These are phyloP conservation scores for Heteropelma amictum DNA, from an alignment of 2,888 invertebrate genomes.

Conservation along the genomic window DNA sequence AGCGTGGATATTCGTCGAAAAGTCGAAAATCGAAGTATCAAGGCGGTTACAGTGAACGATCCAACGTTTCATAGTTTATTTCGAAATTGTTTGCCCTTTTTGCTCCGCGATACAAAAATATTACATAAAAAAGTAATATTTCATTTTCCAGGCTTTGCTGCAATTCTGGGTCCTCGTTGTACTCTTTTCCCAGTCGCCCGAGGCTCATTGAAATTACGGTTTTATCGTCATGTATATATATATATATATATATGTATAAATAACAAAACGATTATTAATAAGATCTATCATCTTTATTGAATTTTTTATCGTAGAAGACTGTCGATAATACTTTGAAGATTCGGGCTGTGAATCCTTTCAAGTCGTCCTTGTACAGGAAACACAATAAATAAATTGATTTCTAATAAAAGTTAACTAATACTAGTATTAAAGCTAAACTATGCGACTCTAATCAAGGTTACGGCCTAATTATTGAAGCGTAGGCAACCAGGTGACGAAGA, in stretches of 20 bases:
- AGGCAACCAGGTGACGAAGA: conserved; percentile 40
- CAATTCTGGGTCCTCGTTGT: conserved; percentile 76
- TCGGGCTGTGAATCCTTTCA: conserved; percentile 58
- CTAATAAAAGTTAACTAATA: conserved; percentile 47
- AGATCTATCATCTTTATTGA: conserved; percentile 32
- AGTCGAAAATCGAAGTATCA: too few relatives aligned
- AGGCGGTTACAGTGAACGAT: too few relatives aligned
- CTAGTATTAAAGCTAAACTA: background rate
- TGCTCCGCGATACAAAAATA: too few relatives aligned
- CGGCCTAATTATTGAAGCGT: background rate
- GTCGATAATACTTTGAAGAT: conserved; percentile 65
- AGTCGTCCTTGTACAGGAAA: conserved; percentile 29
- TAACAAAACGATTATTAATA: background rate
- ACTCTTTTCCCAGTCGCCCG: conserved; percentile 74
- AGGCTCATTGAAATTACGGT: conserved; percentile 67
- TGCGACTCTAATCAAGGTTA: conserved; percentile 10
- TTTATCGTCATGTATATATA: background rate
- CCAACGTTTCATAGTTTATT: too few relatives aligned
- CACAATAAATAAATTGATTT: conserved; percentile 63
- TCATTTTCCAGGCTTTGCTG: conserved; percentile 70
- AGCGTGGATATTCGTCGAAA: too few relatives aligned
- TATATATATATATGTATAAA: conserved; percentile 14
- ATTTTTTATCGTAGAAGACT: conserved; percentile 63
- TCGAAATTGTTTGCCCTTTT: too few relatives aligned
- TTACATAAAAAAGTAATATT: background rate